Conservation (phyloP, 2,797 vertebrate species). For the Eutrigla gurnardus region DNA sequence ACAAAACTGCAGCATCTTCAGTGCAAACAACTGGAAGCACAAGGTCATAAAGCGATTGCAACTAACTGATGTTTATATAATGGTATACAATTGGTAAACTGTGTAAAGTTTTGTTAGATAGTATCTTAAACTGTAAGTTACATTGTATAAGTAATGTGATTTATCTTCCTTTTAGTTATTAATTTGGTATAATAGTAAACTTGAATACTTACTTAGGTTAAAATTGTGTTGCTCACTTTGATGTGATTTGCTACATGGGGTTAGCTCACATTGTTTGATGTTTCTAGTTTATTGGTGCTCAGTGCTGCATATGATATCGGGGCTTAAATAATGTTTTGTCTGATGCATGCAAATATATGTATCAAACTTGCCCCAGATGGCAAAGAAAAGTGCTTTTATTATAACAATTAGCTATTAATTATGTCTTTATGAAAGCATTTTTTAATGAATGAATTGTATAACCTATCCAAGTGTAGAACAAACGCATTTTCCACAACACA, state of each 20-base stretch:
- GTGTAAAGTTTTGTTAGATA: no score
- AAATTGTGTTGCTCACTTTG: neutral
- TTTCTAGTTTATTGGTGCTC: no score
- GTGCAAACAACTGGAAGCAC: neutral
- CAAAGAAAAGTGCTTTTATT: neutral
- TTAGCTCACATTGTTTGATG: no score
- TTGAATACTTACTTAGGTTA: neutral
- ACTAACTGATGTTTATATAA: neutral
- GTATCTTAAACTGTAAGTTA: no score
- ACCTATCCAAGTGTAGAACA: neutral
- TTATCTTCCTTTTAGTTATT: neutral
- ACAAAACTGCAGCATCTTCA: neutral
- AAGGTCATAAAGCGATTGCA: neutral
- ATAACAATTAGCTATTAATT: neutral
- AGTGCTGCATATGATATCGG: no score
- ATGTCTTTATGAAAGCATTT: neutral
- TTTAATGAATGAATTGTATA: neutral
- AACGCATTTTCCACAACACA: neutral
- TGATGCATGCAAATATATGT: neutral
- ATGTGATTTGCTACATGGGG: no score
- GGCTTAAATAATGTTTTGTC: no score
- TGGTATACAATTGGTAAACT: neutral
- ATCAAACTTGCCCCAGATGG: conserved; percentile 3
- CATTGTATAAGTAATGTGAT: no score
- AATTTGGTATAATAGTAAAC: neutral